phyloP scores from a whole-genome alignment of 2,113 vertebrate species.

The Narcine bancroftii region DNA sequence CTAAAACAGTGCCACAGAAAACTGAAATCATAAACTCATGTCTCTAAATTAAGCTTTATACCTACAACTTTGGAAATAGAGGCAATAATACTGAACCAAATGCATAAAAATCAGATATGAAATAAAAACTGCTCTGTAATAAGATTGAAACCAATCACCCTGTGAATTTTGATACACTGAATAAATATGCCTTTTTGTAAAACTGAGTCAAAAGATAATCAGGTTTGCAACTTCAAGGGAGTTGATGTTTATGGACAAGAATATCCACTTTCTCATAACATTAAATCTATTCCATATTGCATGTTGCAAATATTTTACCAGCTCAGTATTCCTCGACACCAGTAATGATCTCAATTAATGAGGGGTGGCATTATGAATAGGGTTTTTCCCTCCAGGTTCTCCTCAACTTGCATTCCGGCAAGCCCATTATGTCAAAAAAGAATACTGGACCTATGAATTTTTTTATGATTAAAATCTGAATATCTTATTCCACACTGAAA shows the following conservation, averaged over 20 bases:
- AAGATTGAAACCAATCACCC: background rate
- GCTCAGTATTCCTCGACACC: background rate
- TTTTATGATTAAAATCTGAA: too few relatives aligned
- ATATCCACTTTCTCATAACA: background rate
- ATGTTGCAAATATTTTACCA: background rate
- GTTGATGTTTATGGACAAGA: background rate
- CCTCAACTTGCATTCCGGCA: too few relatives aligned
- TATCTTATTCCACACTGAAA: too few relatives aligned
- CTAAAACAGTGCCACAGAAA: background rate
- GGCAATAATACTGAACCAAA: background rate
- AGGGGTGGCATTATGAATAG: background rate
- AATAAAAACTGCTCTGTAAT: background rate
- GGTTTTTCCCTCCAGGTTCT: too few relatives aligned
- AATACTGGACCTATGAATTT: too few relatives aligned
- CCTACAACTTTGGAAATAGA: background rate
- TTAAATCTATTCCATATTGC: background rate
- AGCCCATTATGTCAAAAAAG: too few relatives aligned
- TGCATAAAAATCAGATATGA: background rate
- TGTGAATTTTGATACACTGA: background rate
- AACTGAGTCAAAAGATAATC: background rate
- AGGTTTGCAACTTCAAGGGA: background rate
- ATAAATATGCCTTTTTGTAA: background rate
- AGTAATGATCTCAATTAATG: background rate
- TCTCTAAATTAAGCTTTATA: background rate
- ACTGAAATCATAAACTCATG: background rate